Evolutionary conservation across 2,888 invertebrate species (phyloP).

Genomic region (Proisotoma minuta): DNA sequence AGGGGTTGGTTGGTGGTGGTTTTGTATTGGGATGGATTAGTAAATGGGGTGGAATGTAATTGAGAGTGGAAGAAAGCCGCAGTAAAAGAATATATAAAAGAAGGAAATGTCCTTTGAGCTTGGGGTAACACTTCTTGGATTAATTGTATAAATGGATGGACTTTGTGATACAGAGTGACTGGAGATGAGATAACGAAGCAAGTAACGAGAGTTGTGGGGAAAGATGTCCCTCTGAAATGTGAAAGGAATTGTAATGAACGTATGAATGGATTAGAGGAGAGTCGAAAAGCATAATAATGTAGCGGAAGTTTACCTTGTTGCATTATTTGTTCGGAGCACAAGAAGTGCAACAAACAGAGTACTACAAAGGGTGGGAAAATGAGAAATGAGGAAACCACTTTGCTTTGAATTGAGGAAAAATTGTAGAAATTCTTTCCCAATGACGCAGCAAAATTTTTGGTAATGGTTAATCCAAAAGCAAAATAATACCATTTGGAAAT

Average conservation of each 20-base stretch:
- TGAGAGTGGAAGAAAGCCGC: background rate
- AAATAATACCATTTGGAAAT: background rate
- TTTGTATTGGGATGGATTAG: background rate
- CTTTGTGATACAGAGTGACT: background rate
- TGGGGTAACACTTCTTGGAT: background rate
- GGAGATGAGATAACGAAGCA: conserved; percentile 2
- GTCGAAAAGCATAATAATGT: background rate
- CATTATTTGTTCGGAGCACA: no score
- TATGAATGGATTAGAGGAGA: conserved; percentile 8
- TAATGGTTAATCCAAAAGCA: background rate
- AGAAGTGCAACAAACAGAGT: no score
- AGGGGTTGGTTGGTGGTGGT: conserved; percentile 7
- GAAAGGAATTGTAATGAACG: conserved; percentile 27
- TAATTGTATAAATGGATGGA: conserved; percentile 3
- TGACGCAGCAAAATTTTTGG: background rate
- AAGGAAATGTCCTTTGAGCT: background rate
- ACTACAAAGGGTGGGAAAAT: no score
- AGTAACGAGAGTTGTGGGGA: conserved; percentile 1
- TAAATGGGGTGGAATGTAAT: conserved; percentile 7
- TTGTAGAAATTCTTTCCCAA: background rate
- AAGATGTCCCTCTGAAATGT: conserved; percentile 13
- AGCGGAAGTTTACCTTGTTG: no score
- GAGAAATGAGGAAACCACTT: background rate
- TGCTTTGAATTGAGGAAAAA: background rate
- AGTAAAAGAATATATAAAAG: background rate